Conservation (phyloP, 2,888 invertebrate genomes). For the Icerya purchasi region DNA sequence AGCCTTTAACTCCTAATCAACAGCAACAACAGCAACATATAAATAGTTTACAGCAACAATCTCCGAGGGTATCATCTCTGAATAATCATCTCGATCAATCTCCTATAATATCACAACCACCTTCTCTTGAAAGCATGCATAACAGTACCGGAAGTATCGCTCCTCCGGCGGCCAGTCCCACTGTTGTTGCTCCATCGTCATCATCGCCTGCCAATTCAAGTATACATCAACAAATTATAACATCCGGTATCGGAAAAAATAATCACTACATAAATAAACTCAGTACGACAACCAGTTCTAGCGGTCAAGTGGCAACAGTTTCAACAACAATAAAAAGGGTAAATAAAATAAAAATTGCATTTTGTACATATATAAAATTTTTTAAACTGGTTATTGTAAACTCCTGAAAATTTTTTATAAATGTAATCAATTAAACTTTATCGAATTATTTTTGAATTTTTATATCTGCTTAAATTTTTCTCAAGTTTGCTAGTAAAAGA, state of each 20-base stretch:
- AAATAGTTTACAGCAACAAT: constrained; percentile 12
- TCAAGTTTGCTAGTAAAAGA: too few species aligned
- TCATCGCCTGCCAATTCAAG: constrained; percentile 7
- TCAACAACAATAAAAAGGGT: constrained; percentile 9
- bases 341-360: not conserved
- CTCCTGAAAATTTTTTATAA: not conserved
- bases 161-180: constrained; percentile 9
- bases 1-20: constrained; percentile 24
- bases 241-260: not conserved
- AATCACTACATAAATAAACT: not conserved
- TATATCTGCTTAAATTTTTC: too few species aligned
- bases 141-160: constrained; percentile 5
- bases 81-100: constrained; percentile 2
- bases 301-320: constrained; percentile 9
- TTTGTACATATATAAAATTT: too few species aligned
- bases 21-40: constrained; percentile 20
- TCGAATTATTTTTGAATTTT: too few species aligned
- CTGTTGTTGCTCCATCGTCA: constrained; percentile 7
- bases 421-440: not conserved
- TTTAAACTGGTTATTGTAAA: not conserved
- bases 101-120: constrained; percentile 9
- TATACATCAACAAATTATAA: constrained; percentile 3
- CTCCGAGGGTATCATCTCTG: constrained; percentile 6
- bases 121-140: constrained; percentile 7
- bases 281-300: constrained; percentile 8